A percentile compares a stretch with the other conserved stretches of the same genome.
phyloP scores from a whole-genome alignment of 2,797 vertebrate genomes.

The Adrianichthys oophorus region DNA sequence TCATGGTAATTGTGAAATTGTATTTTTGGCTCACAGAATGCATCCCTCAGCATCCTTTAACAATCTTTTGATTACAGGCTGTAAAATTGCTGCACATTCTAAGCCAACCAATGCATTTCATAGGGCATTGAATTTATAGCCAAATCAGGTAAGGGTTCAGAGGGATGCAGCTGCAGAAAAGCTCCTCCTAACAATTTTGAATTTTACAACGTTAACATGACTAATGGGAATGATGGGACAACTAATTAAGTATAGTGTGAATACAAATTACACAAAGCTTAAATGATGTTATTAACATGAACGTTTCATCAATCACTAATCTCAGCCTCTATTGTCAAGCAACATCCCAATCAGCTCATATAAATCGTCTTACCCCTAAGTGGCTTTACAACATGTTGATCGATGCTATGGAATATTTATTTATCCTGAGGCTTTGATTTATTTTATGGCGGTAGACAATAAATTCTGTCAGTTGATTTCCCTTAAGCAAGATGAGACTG shows the following conservation, averaged over 20 bases:
- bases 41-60: too few relatives aligned
- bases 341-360: slow-evolving; percentile 15
- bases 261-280: slow-evolving; percentile 36
- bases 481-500: too few relatives aligned
- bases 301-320: slow-evolving; percentile 28
- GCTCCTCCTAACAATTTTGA: slow-evolving; percentile 11
- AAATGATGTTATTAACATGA: slow-evolving; percentile 40
- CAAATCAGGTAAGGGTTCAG: too few relatives aligned
- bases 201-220: slow-evolving; percentile 32
- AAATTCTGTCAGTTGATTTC: too few relatives aligned
- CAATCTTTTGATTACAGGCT: slow-evolving; percentile 7
- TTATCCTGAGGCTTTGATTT: slow-evolving; percentile 6
- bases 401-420: slow-evolving; percentile 8
- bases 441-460: too few relatives aligned
- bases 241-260: slow-evolving; percentile 47
- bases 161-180: too few relatives aligned
- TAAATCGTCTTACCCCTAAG: slow-evolving; percentile 6
- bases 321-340: slow-evolving; percentile 25
- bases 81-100: slow-evolving; percentile 8
- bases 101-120: too few relatives aligned
- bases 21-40: too few relatives aligned
- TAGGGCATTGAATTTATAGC: too few relatives aligned
- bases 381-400: slow-evolving; percentile 6
- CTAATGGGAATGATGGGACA: slow-evolving; percentile 46
- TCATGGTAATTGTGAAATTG: too few relatives aligned